Evolutionary conservation across 2,113 vertebrate species (phyloP), one percentile per base, ranked within the genome.

Genomic region (Epinephelus moara): DNA sequence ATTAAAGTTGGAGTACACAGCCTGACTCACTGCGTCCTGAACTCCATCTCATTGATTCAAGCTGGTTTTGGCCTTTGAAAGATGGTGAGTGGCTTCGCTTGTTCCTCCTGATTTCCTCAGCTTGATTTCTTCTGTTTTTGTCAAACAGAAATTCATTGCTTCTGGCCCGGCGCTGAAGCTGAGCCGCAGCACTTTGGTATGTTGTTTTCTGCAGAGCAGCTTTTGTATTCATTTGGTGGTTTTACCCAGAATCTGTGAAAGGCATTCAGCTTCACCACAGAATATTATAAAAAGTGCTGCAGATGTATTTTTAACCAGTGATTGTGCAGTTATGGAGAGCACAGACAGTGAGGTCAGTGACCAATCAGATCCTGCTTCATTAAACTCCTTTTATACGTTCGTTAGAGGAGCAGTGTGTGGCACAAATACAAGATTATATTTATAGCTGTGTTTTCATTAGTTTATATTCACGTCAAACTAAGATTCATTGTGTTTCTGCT

Each of bases 61-160:
- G 64, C 70, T 66, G 73, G 62, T 13, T 61, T 82, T 72, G 76
- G 84, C 78, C 61, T 75, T 53, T 73, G 25, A 73, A 61, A 17
- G 56, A 89, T 82, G 89, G 90, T 92, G 88, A 93, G 94, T 94
- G 84, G 66, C 73, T 84, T 75, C 40, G 18, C 55, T 86, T 45
- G 52, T 87, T 86, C 45, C 76, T 85, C 33, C 57, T 45, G 40
- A 60, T 77, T 86, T 61, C 71, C 15, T 75, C 59, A 27, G 68
- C 84, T 71, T 15, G 55, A 63, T 72, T 87, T 69, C 61, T 77
- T 47, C 9, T 82, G 76, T 78, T 80, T 88, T 42, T 53, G 21
- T 81, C 64, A 4, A 81, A 52, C 4, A 59, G 19, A 79, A 70
- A 80, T 80, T 56, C 60, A 78, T 81, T 84, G 70, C 70, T 72